These are phyloP conservation scores for Nycticryphes semicollaris DNA, from an alignment of 2,113 vertebrate genomes.

Conservation along the genomic window DNA sequence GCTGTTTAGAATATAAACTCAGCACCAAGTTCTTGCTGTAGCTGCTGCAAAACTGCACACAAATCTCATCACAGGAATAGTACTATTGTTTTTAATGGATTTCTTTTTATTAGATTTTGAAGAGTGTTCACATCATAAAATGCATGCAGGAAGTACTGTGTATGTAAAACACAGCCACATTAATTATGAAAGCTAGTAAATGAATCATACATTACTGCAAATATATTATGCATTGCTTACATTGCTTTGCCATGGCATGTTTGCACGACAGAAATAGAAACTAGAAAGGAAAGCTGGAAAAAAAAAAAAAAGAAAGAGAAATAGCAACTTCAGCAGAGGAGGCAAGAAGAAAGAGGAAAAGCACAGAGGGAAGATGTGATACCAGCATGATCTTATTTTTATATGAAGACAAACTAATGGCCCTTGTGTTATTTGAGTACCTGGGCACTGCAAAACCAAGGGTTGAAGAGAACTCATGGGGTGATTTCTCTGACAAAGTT, in stretches of 20 bases:
- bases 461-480: neutral
- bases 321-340: neutral
- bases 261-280: constrained; percentile 51
- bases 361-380: neutral
- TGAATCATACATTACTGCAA: constrained; percentile 65
- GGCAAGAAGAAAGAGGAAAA: neutral
- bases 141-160: constrained; percentile 5
- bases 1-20: neutral
- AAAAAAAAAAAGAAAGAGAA: neutral
- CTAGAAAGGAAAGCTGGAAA: neutral
- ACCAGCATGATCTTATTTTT: neutral
- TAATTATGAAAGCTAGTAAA: constrained; percentile 65
- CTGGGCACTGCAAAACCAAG: neutral
- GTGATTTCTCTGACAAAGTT: neutral
- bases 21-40: neutral
- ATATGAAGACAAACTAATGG: neutral
- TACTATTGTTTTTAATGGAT: constrained; percentile 27
- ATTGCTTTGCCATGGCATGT: constrained; percentile 11
- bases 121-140: constrained; percentile 26
- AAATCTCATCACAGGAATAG: neutral
- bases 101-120: constrained; percentile 56
- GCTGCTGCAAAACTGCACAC: constrained; percentile 11
- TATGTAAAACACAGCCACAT: constrained; percentile 62
- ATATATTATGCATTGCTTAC: constrained; percentile 69
- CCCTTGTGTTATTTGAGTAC: neutral